A percentile compares a stretch with the other conserved stretches of the same genome.
Conservation (phyloP, 2,797 vertebrate species). For the Lacerta viridis region DNA sequence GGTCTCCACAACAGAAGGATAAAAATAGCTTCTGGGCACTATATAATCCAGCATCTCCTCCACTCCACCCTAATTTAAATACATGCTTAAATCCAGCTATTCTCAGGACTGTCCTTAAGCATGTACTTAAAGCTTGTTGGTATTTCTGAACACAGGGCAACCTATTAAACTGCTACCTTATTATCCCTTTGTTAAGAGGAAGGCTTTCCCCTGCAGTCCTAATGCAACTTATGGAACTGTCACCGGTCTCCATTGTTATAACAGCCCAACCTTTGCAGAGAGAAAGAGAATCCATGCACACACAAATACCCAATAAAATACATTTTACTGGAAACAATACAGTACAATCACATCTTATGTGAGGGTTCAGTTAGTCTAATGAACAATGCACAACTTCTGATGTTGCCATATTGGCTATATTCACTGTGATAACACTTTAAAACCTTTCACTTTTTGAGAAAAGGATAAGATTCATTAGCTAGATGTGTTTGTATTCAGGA, state of each 20-base stretch:
- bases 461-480: constrained; percentile 46
- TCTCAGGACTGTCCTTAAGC: neutral
- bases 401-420: constrained; percentile 3
- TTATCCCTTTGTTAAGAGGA: constrained; percentile 8
- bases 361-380: neutral
- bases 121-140: neutral
- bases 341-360: too few species aligned
- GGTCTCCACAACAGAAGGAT: constrained; percentile 25
- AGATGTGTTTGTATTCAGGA: constrained; percentile 33
- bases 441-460: constrained; percentile 16
- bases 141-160: neutral
- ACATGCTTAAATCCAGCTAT: constrained; percentile 24
- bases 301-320: neutral
- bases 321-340: neutral
- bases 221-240: neutral
- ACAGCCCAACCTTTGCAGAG: neutral
- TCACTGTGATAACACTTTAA: neutral
- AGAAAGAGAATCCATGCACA: neutral
- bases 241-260: neutral
- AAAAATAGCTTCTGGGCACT: constrained; percentile 32
- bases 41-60: neutral
- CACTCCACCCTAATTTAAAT: neutral
- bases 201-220: neutral
- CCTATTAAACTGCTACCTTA: neutral
- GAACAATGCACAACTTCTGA: neutral